Percentiles rank a stretch among this genome's conserved stretches.
Evolutionary conservation across 1,140 invertebrate species (phyloP).

Genomic region (Drosophila pruinosa): DNA sequence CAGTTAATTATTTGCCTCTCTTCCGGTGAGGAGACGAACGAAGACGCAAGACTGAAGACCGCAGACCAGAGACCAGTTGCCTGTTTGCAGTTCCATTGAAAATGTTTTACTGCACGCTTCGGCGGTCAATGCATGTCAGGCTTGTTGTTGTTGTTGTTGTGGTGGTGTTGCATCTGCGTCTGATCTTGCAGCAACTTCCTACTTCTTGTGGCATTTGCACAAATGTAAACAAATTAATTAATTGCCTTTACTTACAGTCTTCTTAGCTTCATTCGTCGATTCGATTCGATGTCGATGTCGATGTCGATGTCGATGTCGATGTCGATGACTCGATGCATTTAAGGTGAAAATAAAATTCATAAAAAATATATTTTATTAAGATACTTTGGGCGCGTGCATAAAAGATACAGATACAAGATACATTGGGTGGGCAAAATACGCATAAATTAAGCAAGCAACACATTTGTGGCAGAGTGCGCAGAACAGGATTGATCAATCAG

Average conservation of each 20-base stretch:
- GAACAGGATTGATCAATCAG: not conserved
- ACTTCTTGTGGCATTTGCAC: conserved; percentile 70
- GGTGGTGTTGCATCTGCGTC: conserved; percentile 71
- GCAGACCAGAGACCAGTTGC: conserved; percentile 44
- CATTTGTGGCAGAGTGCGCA: not conserved
- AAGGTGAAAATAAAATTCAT: conserved; percentile 31
- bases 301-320: conserved; percentile 12
- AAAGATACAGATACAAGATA: conserved; percentile 11
- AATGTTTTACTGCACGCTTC: conserved; percentile 80
- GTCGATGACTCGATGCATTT: conserved; percentile 32
- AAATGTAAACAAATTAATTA: conserved; percentile 81
- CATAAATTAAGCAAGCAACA: conserved; percentile 10
- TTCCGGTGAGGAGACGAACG: not conserved
- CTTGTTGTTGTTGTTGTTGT: conserved; percentile 24
- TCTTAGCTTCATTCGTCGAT: conserved; percentile 33
- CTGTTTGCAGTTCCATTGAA: conserved; percentile 74
- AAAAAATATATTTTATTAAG: conserved; percentile 32
- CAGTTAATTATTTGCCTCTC: conserved; percentile 73
- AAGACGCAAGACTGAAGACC: conserved; percentile 16
- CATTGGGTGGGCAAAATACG: conserved; percentile 13
- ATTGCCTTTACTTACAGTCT: conserved; percentile 73
- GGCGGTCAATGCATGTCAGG: conserved; percentile 76
- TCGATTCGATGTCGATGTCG: not conserved
- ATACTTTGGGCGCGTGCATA: conserved; percentile 3
- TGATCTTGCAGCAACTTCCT: conserved; percentile 79